Evolutionary conservation across 2,888 invertebrate genomes (phyloP).

Genomic region (Chesias legatella): DNA sequence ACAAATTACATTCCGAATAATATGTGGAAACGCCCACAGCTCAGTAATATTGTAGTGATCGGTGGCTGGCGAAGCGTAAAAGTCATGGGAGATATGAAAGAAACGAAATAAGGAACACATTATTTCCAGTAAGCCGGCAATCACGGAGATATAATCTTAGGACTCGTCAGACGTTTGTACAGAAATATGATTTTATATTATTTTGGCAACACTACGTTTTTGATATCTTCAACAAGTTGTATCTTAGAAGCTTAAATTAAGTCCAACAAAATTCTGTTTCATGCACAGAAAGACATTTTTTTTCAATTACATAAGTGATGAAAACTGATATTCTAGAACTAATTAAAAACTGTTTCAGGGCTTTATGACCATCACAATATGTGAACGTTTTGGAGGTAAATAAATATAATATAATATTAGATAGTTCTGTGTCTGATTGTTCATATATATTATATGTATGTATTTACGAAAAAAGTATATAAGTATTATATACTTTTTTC

Average conservation of each 20-base stretch:
- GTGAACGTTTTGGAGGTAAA: no score
- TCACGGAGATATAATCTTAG: conserved; percentile 54
- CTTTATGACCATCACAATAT: no score
- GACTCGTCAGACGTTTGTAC: conserved; percentile 43
- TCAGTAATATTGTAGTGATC: conserved; percentile 44
- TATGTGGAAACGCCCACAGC: conserved; percentile 43
- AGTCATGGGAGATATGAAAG: conserved; percentile 41
- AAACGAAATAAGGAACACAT: conserved; percentile 48
- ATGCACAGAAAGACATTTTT: no score
- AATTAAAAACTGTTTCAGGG: no score
- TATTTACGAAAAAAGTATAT: no score
- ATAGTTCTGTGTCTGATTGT: no score
- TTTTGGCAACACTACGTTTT: not conserved
- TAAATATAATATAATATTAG: no score
- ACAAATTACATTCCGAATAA: conserved; percentile 51
- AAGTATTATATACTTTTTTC: no score
- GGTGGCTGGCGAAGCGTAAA: conserved; percentile 43
- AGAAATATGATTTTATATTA: conserved; percentile 32
- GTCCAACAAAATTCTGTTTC: no score
- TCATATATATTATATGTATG: no score
- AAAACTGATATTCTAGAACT: no score
- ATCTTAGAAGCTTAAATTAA: not conserved
- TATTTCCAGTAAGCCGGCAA: conserved; percentile 54
- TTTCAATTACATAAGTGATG: no score
- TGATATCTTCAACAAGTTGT: not conserved